Conservation (phyloP, 2,113 vertebrate genomes). For the Colistium nudipinnis region DNA sequence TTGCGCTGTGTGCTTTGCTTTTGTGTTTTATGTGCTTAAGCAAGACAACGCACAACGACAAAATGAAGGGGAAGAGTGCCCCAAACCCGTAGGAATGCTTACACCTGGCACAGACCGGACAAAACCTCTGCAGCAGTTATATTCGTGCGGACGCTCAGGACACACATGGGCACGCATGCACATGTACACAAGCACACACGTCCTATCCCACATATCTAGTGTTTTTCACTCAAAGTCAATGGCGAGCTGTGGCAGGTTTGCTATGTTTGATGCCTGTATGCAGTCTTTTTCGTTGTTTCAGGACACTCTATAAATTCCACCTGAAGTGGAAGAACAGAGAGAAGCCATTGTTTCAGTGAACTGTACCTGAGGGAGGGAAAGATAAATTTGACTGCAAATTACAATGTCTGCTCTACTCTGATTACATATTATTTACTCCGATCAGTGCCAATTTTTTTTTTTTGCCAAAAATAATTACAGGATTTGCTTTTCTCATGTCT, state of each 20-base stretch:
- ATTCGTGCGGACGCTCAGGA: conserved; percentile 4
- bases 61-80: conserved; percentile 47
- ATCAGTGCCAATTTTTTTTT: neutral
- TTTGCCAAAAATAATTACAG: neutral
- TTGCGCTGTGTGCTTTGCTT: neutral
- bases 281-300: conserved; percentile 16
- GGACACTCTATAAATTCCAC: neutral
- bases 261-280: conserved; percentile 33
- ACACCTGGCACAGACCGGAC: conserved; percentile 54
- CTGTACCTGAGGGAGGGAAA: neutral
- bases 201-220: conserved; percentile 41
- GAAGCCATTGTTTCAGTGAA: neutral
- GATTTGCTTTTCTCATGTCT: neutral
- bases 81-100: conserved; percentile 59
- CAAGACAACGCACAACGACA: neutral
- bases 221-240: conserved; percentile 31
- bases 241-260: conserved; percentile 23
- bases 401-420: neutral
- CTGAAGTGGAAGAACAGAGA: neutral
- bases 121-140: conserved; percentile 52
- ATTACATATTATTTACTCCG: neutral
- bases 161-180: neutral
- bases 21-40: neutral
- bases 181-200: neutral
- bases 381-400: neutral